Base-by-base conservation (phyloP, 30 jellyfish, hydroid and myxozoan genomes). In the Hydractinia echinata region DNA sequence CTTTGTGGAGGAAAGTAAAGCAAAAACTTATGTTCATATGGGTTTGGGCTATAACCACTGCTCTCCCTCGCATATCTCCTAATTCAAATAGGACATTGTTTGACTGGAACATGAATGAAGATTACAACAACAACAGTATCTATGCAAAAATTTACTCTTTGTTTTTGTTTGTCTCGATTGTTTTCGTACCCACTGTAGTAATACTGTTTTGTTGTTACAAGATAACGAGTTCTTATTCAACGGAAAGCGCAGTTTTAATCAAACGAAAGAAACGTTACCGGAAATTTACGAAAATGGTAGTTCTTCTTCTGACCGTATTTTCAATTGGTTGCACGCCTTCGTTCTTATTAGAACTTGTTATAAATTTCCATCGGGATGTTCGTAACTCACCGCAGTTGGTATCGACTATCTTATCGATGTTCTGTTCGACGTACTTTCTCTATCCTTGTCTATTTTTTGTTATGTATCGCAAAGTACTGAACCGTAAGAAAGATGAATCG, bases 211-310 rank as follows among this genome's bases (percentile, higher is more conserved):
- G 74, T 64, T 64, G 51, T 51, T 64, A 51, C 18, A 64, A 51
- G 8, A 64, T 64, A 7, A n/a, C 51, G 51, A 64, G 39, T 51
- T 64, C 51, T 3, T 64, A 64, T 64, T 51, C 74, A n/a, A 64
- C 51, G 51, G 39, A 64, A 44, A 64, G 74, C 39, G 74, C 74
- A 64, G 74, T 64, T 64, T 51, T 64, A 51, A 64, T 64, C 19
- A 64, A 64, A 64, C 19, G 74, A 13, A 64, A 64, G 39, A 64
- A 64, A 64, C 51, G 74, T 13, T 64, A 64, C 18, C 74, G 39
- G 39, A 64, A 64, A 64, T 64, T 64, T 64, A 64, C 74, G 10
- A 64, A 64, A 51, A 7, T 64, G 9, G 74, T 64, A 4, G 51
- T 64, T 7, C 18, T 64, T n/a, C 39, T 64, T 64, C 18, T 64